Percentiles rank a stretch among this genome's conserved stretches.
Conservation (phyloP, 2,888 invertebrate genomes). For the Drosophila maculinotata region DNA sequence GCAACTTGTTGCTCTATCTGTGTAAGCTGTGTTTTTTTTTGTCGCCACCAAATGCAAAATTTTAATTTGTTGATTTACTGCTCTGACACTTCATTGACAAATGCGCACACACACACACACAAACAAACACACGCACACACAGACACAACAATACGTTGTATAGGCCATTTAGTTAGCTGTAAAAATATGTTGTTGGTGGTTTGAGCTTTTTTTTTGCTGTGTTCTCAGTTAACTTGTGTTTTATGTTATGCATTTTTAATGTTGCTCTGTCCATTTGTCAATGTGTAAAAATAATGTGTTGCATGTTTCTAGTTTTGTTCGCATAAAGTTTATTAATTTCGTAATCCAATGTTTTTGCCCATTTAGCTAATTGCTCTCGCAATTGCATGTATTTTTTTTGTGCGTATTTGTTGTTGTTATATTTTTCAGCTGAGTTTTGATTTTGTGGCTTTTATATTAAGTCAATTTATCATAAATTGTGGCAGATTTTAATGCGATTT, state of each 20-base stretch:
- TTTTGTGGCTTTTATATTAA: conserved; percentile 46
- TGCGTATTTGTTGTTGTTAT: conserved; percentile 12
- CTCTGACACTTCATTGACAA: conserved; percentile 53
- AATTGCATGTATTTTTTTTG: conserved; percentile 61
- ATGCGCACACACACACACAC: conserved; percentile 21
- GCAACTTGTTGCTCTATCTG: conserved; percentile 53
- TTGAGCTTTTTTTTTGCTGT: conserved; percentile 29
- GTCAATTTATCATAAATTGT: conserved; percentile 51
- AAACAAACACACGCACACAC: conserved; percentile 26
- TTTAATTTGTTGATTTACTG: conserved; percentile 74
- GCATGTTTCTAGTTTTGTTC: conserved; percentile 43
- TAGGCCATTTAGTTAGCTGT: conserved; percentile 48
- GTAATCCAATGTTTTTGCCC: conserved; percentile 66
- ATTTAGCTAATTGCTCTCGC: conserved; percentile 68
- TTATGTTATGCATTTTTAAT: conserved; percentile 72
- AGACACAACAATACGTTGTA: conserved; percentile 10
- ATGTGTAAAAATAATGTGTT: conserved; percentile 62
- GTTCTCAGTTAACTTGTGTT: conserved; percentile 25
- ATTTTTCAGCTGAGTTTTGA: conserved; percentile 37
- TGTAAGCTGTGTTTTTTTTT: conserved; percentile 18
- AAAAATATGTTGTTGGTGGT: conserved; percentile 40
- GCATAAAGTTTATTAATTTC: conserved; percentile 71
- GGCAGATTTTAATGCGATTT: conserved; percentile 65
- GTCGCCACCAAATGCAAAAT: conserved; percentile 51
- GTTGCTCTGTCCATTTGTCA: conserved; percentile 62